These are phyloP conservation scores for Leptopilina drosophilae DNA, from an alignment of 2,888 invertebrate species.

Conservation along the genomic window DNA sequence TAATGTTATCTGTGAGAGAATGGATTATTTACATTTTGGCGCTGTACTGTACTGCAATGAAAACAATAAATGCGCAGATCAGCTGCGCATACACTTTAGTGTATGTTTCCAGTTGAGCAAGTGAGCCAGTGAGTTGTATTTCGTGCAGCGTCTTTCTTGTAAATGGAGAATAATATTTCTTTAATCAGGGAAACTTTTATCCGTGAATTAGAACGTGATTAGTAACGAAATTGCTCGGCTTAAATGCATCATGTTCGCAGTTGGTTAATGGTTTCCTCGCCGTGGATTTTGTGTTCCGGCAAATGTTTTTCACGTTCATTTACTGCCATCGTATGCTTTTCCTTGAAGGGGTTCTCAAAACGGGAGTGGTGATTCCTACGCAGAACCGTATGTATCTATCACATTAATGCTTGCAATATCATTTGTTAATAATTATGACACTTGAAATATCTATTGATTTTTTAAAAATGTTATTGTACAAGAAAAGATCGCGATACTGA, in stretches of 20 bases:
- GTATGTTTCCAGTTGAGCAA: neutral
- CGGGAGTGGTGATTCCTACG: constrained; percentile 63
- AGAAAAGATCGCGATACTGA: neutral
- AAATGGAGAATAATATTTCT: constrained; percentile 64
- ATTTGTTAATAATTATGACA: neutral
- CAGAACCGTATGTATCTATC: constrained; percentile 56
- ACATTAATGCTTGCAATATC: neutral
- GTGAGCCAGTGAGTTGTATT: constrained; percentile 27
- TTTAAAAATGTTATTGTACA: neutral
- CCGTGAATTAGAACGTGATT: neutral
- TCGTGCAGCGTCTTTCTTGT: constrained; percentile 50
- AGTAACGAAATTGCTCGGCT: neutral
- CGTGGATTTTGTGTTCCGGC: constrained; percentile 59
- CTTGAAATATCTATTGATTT: neutral
- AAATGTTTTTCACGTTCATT: constrained; percentile 62
- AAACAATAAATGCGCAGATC: constrained; percentile 48
- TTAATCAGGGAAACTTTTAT: constrained; percentile 45
- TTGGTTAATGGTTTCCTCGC: neutral
- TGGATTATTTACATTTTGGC: constrained; percentile 1
- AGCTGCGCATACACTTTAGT: neutral
- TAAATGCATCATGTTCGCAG: neutral
- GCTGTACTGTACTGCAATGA: constrained; percentile 48
- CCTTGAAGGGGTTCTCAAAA: constrained; percentile 68
- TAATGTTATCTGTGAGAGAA: no score
- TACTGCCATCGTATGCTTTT: constrained; percentile 43